Evolutionary conservation across 1,140 invertebrate species (phyloP), one percentile per base, ranked within the genome.

Genomic region (Micrasema minimum): DNA sequence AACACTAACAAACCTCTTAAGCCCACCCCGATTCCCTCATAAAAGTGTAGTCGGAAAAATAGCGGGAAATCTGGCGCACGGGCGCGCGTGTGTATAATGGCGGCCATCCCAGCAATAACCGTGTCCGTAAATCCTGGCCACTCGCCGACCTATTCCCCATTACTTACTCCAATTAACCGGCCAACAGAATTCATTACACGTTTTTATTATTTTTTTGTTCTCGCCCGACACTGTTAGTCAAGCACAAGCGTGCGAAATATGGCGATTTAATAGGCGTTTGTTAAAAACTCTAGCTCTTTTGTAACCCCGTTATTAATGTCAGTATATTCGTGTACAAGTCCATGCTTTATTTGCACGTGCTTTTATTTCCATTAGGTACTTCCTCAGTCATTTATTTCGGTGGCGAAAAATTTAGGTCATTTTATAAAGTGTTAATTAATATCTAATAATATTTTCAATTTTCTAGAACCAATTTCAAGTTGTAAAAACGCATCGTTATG

Each of bases 71-170:
- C 46, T 68, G 72, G 66, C 61, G 69, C 62, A 37, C 14, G 64
- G 43, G 64, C 57, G 43, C 61, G 72, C 64, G 62, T 68, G 67
- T 18, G 43, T 66, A 68, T 74, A 74, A 74, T 74, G 66, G 69
- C 72, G 72, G 72, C 66, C 57, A 71, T 74, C 66, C 69, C 23
- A 59, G 72, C 72, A 74, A 74, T 74, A 74, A 74, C 72, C 57
- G 65, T 71, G 66, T 66, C 61, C 72, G 72, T 74, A 74, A 74
- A 74, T 74, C 69, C 64, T 18, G 37, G 46, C 50, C 66, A 57
- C 66, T 57, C 51, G 23, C 37, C 66, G 53, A 41, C 57, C 37
- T 45, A 37, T 37, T 45, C 57, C 51, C 66, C 66, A 68, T 68
- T 45, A 68, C 66, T 68, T 68, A 68, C 48, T 57, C 51, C 46